Evolutionary conservation across 2,797 vertebrate species (phyloP).

Genomic region (Morelia viridis): DNA sequence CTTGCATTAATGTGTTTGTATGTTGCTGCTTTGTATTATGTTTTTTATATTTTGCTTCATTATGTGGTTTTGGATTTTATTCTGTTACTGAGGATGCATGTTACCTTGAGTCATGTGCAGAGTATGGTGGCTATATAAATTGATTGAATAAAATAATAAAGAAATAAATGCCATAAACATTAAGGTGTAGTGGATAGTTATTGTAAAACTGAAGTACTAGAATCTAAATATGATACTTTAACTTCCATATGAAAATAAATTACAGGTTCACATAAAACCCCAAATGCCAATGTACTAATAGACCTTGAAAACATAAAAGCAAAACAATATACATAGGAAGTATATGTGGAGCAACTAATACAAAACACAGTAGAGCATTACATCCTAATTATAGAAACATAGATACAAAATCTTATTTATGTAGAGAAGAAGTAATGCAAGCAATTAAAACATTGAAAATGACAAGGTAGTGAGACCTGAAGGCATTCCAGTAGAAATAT

Average conservation of each 20-base stretch:
- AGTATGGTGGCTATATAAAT: not conserved
- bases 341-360: not conserved
- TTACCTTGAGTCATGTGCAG: not conserved
- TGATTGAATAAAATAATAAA: not conserved
- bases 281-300: not conserved
- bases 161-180: not conserved
- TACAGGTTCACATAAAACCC: not conserved
- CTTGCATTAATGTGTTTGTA: no score
- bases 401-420: not conserved
- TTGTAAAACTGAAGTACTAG: not conserved
- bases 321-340: not conserved
- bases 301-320: not conserved
- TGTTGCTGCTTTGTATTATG: no score
- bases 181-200: not conserved
- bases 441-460: not conserved
- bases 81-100: not conserved
- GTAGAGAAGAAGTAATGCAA: not conserved
- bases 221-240: not conserved
- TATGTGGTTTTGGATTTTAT: not conserved
- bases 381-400: not conserved
- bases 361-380: not conserved
- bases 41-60: not conserved
- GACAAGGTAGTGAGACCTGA: not conserved
- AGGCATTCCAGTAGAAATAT: not conserved
- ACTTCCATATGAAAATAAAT: not conserved